These are phyloP conservation scores for Halichoerus grypus DNA, from an alignment of 2,113 vertebrate species.

Conservation along the genomic window DNA sequence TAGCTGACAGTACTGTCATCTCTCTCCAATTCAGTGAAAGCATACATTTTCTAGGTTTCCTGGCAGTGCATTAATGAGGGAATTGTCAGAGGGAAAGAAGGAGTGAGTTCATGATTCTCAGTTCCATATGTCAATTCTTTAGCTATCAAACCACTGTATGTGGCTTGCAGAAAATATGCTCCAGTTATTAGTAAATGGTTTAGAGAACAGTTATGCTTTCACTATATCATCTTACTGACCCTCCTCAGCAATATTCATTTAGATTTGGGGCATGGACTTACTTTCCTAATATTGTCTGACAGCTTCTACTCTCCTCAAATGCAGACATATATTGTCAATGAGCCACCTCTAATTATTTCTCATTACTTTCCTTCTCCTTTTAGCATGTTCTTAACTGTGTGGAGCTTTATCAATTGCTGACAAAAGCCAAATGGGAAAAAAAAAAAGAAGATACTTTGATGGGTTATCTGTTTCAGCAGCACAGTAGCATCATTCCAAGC, in stretches of 20 bases:
- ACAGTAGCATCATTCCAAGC: not conserved
- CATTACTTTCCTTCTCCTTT: conserved; percentile 73
- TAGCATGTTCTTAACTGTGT: conserved; percentile 69
- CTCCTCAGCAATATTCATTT: conserved; percentile 67
- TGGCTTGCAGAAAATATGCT: conserved; percentile 57
- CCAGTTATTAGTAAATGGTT: conserved; percentile 63
- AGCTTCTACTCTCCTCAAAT: conserved; percentile 45
- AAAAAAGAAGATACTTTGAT: conserved; percentile 62
- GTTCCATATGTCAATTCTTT: conserved; percentile 79
- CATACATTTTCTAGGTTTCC: conserved; percentile 77
- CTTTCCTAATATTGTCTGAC: conserved; percentile 47
- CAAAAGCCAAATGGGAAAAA: conserved; percentile 63
- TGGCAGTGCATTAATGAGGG: conserved; percentile 82
- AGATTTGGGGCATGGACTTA: conserved; percentile 36
- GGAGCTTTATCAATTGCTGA: conserved; percentile 76
- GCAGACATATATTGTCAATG: conserved; percentile 54
- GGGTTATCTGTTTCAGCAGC: conserved; percentile 53
- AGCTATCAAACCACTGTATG: conserved; percentile 68
- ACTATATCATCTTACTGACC: conserved; percentile 30
- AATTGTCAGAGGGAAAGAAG: conserved; percentile 81
- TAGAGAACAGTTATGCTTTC: conserved; percentile 51
- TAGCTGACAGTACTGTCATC: conserved; percentile 71
- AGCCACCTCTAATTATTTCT: conserved; percentile 80
- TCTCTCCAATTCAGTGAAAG: conserved; percentile 74
- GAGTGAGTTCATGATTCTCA: conserved; percentile 71